Conservation (phyloP, 2,797 vertebrate genomes). For the Sebastes steindachneri region DNA sequence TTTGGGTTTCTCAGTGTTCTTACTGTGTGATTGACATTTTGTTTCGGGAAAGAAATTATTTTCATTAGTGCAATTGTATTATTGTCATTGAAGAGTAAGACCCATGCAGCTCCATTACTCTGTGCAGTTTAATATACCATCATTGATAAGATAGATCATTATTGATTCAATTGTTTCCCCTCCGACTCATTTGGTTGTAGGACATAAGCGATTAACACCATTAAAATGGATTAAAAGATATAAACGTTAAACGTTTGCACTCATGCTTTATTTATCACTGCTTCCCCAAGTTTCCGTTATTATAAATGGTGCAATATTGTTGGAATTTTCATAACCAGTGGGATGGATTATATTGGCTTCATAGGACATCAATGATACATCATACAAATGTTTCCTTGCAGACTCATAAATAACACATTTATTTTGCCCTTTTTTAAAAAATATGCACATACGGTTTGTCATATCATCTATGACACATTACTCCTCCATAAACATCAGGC, state of each 20-base stretch:
- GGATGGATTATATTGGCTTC: conserved; percentile 1
- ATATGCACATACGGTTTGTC: conserved; percentile 17
- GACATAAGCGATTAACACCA: not conserved
- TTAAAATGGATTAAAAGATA: not conserved
- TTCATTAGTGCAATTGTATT: not conserved
- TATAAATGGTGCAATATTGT: not conserved
- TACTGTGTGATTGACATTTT: not conserved
- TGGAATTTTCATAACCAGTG: conserved; percentile 1
- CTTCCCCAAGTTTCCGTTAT: not conserved
- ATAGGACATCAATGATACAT: conserved; percentile 26
- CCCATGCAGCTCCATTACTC: not conserved
- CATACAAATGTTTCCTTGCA: conserved; percentile 7
- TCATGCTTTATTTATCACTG: conserved; percentile 5
- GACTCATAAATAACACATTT: conserved; percentile 12
- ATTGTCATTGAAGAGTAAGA: not conserved
- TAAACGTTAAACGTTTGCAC: conserved; percentile 1
- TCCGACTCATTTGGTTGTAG: not conserved
- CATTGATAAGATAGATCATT: not conserved
- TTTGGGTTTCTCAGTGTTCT: not conserved
- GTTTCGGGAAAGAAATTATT: not conserved
- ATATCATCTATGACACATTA: not conserved
- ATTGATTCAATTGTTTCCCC: not conserved
- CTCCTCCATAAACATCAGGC: not conserved
- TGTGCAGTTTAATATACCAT: not conserved
- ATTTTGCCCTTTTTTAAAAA: not conserved